phyloP scores from a whole-genome alignment of 1,140 invertebrate species.

The Riptortus pedestris region DNA sequence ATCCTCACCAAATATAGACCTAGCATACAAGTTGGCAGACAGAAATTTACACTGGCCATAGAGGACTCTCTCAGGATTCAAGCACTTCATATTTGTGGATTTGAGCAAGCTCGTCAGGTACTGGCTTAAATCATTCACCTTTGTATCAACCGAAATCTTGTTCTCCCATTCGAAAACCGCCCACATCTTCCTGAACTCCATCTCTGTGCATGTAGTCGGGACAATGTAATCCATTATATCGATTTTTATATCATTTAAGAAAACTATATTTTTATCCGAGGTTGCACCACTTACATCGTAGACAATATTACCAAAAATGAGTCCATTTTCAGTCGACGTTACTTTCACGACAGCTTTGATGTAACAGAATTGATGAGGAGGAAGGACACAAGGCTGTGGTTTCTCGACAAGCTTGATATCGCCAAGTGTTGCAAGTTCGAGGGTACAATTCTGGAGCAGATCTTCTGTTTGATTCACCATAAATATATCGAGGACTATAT shows the following conservation, averaged over 20 bases:
- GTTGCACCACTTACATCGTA: slow-evolving; percentile 88
- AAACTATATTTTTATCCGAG: slow-evolving; percentile 95
- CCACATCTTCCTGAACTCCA: slow-evolving; percentile 98
- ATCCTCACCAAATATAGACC: slow-evolving; percentile 98
- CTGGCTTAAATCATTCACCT: slow-evolving; percentile 79
- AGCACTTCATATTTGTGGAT: slow-evolving; percentile 96
- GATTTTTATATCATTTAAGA: slow-evolving; percentile 98
- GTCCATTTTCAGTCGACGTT: slow-evolving; percentile 95
- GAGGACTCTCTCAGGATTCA: slow-evolving; percentile 89
- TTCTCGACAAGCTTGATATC: slow-evolving; percentile 98
- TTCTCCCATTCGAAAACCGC: slow-evolving; percentile 99
- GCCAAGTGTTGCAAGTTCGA: slow-evolving; percentile 93
- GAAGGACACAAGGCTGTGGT: slow-evolving; percentile 86
- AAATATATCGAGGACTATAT: slow-evolving; percentile 88
- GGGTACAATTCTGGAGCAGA: slow-evolving; percentile 92
- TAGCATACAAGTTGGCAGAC: slow-evolving; percentile 97
- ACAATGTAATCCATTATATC: slow-evolving; percentile 99
- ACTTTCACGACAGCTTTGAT: slow-evolving; percentile 94
- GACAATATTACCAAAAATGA: slow-evolving; percentile 98
- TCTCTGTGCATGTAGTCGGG: slow-evolving; percentile 85
- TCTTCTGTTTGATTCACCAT: slow-evolving; percentile 98
- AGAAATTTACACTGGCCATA: slow-evolving; percentile 95
- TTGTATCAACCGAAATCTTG: slow-evolving; percentile 93
- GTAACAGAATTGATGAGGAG: slow-evolving; percentile 91
- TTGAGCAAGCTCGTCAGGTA: slow-evolving; percentile 86